phyloP scores from a whole-genome alignment of 2,888 invertebrate species.

The Drosophila parthenogenetica region DNA sequence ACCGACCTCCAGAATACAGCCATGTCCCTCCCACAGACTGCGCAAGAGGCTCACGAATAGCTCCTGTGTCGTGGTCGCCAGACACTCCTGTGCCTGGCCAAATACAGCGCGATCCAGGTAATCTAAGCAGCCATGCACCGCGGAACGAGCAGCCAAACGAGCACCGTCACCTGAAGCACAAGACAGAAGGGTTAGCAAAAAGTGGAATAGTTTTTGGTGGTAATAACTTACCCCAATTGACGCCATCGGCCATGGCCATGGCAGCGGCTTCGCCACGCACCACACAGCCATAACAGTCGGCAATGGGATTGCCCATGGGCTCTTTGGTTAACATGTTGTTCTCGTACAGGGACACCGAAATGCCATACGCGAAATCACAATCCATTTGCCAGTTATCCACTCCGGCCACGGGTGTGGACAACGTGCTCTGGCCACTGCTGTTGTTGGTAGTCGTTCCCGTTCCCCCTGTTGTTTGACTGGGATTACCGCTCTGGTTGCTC shows the following conservation, averaged over 20 bases:
- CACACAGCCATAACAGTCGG: conserved; percentile 93
- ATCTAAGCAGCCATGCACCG: conserved; percentile 93
- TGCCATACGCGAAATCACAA: conserved; percentile 84
- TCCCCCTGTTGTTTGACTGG: conserved; percentile 3
- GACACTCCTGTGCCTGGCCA: conserved; percentile 84
- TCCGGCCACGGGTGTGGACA: conserved; percentile 81
- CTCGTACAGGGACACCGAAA: conserved; percentile 91
- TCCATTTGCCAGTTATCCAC: conserved; percentile 85
- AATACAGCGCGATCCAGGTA: conserved; percentile 91
- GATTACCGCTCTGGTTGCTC: conserved; percentile 74
- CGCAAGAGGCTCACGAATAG: conserved; percentile 91
- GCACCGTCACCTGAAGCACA: conserved; percentile 89
- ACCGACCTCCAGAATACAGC: conserved; percentile 92
- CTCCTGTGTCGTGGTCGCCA: conserved; percentile 87
- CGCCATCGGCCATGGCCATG: conserved; percentile 94
- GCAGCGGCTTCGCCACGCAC: conserved; percentile 90
- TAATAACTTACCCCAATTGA: conserved; percentile 91
- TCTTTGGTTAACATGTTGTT: conserved; percentile 91
- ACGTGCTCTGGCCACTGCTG: conserved; percentile 22
- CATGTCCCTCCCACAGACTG: conserved; percentile 94
- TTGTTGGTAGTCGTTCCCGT: neutral
- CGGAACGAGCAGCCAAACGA: conserved; percentile 92
- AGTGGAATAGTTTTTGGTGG: neutral
- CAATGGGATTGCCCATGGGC: conserved; percentile 92
- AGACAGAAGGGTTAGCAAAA: neutral